These are phyloP conservation scores for Scolopax bukidnonensis DNA, from an alignment of 2,797 vertebrate species.

Conservation along the genomic window DNA sequence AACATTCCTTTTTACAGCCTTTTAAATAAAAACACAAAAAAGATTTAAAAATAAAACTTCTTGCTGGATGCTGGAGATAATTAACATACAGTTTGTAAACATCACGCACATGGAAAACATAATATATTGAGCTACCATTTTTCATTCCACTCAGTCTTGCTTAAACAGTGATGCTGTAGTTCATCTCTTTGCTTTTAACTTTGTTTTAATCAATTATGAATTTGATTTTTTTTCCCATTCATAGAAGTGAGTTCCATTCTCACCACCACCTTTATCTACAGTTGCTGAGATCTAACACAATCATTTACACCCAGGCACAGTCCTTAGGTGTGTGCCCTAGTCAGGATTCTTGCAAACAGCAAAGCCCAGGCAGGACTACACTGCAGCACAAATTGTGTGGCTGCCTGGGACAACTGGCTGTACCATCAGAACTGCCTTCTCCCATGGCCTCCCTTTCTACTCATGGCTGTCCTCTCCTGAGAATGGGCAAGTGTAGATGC, in stretches of 20 bases:
- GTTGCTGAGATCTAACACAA: neutral
- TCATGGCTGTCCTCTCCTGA: neutral
- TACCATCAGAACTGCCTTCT: neutral
- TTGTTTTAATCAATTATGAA: neutral
- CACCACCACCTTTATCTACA: neutral
- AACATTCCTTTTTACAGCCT: neutral
- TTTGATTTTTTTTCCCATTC: neutral
- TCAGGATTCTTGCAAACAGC: neutral
- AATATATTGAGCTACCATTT: neutral
- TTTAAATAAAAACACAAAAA: neutral
- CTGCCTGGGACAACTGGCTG: neutral
- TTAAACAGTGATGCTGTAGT: neutral
- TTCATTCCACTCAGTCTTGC: neutral
- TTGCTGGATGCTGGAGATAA: neutral
- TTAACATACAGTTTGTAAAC: neutral
- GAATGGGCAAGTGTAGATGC: rapidly evolving
- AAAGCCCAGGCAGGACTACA: rapidly evolving
- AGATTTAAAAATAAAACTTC: neutral
- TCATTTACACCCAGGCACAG: neutral
- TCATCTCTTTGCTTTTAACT: neutral
- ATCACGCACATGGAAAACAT: neutral
- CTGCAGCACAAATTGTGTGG: neutral
- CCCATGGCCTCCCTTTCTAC: no score
- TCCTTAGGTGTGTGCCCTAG: neutral
- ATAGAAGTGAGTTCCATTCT: neutral